Percentiles rank a stretch among this genome's conserved stretches.
phyloP scores from a whole-genome alignment of 2,113 vertebrate genomes.

The Anser cygnoides region DNA sequence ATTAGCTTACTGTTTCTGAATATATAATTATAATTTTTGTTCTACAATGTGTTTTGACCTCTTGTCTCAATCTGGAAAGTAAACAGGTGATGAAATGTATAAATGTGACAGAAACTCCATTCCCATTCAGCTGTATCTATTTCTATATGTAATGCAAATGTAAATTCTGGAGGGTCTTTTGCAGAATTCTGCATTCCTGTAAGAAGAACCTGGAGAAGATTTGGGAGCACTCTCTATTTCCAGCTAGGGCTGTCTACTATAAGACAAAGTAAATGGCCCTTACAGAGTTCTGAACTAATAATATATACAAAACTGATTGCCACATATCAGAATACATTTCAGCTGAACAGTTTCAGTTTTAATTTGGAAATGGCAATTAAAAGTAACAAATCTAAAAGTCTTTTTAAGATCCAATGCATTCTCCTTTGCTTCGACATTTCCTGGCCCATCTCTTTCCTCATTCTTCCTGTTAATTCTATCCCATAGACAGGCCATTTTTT shows the following conservation, averaged over 20 bases:
- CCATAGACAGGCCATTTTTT: rapidly evolving
- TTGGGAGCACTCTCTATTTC: background rate
- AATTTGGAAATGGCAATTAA: background rate
- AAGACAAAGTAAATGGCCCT: background rate
- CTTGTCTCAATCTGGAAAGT: constrained; percentile 17
- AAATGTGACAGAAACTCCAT: constrained; percentile 9
- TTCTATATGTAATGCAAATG: background rate
- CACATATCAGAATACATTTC: background rate
- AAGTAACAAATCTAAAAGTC: background rate
- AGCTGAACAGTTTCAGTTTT: background rate
- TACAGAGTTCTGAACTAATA: background rate
- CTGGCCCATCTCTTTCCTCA: background rate
- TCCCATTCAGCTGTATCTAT: background rate
- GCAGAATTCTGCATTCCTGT: background rate
- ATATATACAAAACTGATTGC: background rate
- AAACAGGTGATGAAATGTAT: constrained; percentile 24
- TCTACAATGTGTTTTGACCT: background rate
- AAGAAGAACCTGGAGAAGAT: background rate
- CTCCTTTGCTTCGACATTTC: background rate
- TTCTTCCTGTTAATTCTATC: background rate
- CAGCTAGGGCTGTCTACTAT: background rate
- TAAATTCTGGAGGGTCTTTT: background rate
- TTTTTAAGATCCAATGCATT: background rate
- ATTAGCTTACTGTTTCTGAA: background rate
- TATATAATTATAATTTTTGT: background rate